A percentile compares a stretch with the other conserved stretches of the same genome.
These are phyloP conservation scores for Hyposoter didymator DNA, from an alignment of 2,888 invertebrate species.

Conservation along the genomic window DNA sequence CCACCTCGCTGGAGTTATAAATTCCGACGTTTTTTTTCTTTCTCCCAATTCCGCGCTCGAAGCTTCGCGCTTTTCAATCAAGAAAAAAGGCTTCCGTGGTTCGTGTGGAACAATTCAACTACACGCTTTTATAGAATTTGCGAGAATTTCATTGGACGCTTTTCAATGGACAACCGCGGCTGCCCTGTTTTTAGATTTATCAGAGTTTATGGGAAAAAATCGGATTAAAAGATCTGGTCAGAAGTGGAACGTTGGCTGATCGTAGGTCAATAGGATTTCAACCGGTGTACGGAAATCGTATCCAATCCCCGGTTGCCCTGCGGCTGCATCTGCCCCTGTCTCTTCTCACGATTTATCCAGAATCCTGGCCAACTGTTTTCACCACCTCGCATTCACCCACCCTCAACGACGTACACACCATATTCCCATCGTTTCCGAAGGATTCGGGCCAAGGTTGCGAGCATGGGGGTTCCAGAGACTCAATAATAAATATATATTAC, in stretches of 20 bases:
- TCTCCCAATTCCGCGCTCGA: not conserved
- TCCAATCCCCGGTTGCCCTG: constrained; percentile 57
- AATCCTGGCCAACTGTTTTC: constrained; percentile 34
- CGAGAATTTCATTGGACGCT: not conserved
- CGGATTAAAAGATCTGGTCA: not conserved
- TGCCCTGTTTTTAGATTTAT: not conserved
- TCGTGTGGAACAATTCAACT: not conserved
- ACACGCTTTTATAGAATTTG: not conserved
- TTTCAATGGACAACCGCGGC: not conserved
- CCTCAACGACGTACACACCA: constrained; percentile 15
- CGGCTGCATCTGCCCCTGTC: constrained; percentile 46
- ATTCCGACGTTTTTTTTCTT: not conserved
- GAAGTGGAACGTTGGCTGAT: not conserved
- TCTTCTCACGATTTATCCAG: constrained; percentile 49
- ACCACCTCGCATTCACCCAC: constrained; percentile 1
- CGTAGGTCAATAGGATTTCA: constrained; percentile 27
- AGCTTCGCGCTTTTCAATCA: not conserved
- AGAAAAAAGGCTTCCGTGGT: not conserved
- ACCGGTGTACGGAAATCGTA: constrained; percentile 18
- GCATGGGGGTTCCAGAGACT: constrained; percentile 57
- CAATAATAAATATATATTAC: constrained; percentile 4
- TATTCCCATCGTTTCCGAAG: constrained; percentile 62
- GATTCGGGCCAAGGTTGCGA: constrained; percentile 72
- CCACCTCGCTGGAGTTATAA: not conserved
- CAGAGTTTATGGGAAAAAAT: not conserved